Percentiles rank a stretch among this genome's conserved stretches.
Conservation (phyloP, 2,797 vertebrate species). For the Eulemur mongoz region DNA sequence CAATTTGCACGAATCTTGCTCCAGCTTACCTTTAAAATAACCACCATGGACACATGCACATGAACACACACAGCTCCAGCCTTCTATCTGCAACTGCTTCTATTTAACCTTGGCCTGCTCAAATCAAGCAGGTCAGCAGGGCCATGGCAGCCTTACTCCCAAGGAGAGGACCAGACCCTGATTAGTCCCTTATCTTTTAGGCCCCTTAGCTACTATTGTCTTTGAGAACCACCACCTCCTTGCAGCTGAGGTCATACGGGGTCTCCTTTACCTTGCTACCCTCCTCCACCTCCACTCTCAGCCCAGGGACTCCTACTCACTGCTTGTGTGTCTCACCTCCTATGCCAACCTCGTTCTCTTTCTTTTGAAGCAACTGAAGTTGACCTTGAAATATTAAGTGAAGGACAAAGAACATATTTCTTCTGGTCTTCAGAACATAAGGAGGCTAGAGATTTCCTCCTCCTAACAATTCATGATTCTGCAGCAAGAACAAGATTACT, state of each 20-base stretch:
- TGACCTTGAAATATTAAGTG: not conserved
- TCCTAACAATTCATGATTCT: not conserved
- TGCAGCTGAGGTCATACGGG: not conserved
- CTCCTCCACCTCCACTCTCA: not conserved
- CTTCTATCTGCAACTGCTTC: not conserved
- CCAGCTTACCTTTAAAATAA: not conserved
- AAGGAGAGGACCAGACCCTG: not conserved
- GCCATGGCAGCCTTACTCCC: not conserved
- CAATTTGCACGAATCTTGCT: not conserved
- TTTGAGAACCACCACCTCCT: not conserved
- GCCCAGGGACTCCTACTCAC: not conserved
- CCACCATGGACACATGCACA: fast-evolving
- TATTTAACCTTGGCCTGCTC: not conserved
- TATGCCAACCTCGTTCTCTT: not conserved
- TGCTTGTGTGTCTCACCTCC: not conserved
- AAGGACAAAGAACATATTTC: not conserved
- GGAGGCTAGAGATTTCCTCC: not conserved
- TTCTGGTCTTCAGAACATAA: not conserved
- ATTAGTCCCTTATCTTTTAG: not conserved
- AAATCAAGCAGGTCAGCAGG: not conserved
- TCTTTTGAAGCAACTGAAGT: not conserved
- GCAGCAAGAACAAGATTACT: not conserved
- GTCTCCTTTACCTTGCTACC: not conserved
- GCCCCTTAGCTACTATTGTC: not conserved
- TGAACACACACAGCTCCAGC: not conserved